These are phyloP conservation scores for Lepidurus packardi DNA, from an alignment of 1,140 invertebrate genomes.

Conservation along the genomic window DNA sequence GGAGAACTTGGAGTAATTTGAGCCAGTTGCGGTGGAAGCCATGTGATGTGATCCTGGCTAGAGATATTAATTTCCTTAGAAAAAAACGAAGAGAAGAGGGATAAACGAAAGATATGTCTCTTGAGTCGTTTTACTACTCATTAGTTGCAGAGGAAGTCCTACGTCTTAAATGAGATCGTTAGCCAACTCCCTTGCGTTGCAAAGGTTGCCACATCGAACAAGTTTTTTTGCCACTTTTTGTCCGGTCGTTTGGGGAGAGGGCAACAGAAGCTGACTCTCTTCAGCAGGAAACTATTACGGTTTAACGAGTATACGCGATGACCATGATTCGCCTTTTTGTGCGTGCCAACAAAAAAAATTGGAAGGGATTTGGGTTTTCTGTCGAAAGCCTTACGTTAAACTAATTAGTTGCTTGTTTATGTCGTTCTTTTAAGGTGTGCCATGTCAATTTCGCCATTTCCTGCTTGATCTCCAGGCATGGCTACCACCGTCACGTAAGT, in stretches of 20 bases:
- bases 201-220: not conserved
- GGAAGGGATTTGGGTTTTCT: not conserved
- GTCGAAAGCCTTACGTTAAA: not conserved
- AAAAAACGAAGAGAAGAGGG: not conserved
- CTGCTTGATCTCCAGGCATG: slow-evolving; percentile 11
- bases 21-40: not conserved
- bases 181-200: not conserved
- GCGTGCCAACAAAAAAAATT: not conserved
- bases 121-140: not conserved
- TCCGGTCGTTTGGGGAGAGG: not conserved
- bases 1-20: not conserved
- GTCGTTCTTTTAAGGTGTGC: not conserved
- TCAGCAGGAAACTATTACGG: not conserved
- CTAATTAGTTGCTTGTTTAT: not conserved
- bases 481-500: slow-evolving; percentile 11
- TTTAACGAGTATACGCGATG: not conserved
- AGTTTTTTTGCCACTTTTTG: not conserved
- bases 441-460: not conserved
- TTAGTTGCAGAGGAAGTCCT: not conserved
- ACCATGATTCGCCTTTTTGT: not conserved
- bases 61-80: not conserved
- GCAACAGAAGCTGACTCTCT: not conserved
- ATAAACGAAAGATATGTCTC: not conserved
- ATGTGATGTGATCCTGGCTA: not conserved
- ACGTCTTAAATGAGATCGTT: slow-evolving; percentile 1